Evolutionary conservation across 1,140 invertebrate genomes (phyloP).

Genomic region (Bombus huntii): DNA sequence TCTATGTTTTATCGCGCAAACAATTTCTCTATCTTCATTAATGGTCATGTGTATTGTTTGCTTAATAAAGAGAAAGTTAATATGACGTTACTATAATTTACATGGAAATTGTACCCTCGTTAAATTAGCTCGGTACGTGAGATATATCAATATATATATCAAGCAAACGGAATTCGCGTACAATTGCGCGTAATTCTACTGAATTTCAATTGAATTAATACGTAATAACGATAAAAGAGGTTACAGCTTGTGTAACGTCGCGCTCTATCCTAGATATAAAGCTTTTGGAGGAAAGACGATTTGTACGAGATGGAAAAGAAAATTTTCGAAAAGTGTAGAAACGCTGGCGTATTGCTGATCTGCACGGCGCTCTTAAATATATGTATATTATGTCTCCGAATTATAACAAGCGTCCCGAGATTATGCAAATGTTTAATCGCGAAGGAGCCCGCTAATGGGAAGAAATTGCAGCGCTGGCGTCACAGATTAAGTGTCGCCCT

Average conservation of each 20-base stretch:
- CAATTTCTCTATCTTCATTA: too few relatives aligned
- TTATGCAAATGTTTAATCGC: conserved; percentile 82
- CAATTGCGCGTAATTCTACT: background rate
- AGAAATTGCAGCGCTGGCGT: conserved; percentile 81
- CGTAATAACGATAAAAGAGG: too few relatives aligned
- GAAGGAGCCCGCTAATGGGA: conserved; percentile 78
- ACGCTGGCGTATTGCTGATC: conserved; percentile 59
- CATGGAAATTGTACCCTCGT: background rate
- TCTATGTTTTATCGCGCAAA: background rate
- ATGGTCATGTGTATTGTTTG: too few relatives aligned
- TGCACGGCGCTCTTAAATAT: conserved; percentile 59
- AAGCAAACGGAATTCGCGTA: background rate
- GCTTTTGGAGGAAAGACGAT: too few relatives aligned
- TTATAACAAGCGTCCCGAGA: conserved; percentile 74
- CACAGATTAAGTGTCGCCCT: conserved; percentile 77
- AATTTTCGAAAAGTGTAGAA: conserved; percentile 40
- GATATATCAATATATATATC: background rate
- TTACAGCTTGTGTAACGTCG: too few relatives aligned
- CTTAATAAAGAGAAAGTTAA: too few relatives aligned
- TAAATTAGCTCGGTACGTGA: background rate
- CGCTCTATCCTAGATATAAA: too few relatives aligned
- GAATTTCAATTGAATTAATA: too few relatives aligned
- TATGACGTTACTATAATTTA: too few relatives aligned
- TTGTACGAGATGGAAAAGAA: background rate
- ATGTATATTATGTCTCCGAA: conserved; percentile 69